Evolutionary conservation across 2,888 invertebrate genomes (phyloP).

Genomic region (Drosophila siamana): DNA sequence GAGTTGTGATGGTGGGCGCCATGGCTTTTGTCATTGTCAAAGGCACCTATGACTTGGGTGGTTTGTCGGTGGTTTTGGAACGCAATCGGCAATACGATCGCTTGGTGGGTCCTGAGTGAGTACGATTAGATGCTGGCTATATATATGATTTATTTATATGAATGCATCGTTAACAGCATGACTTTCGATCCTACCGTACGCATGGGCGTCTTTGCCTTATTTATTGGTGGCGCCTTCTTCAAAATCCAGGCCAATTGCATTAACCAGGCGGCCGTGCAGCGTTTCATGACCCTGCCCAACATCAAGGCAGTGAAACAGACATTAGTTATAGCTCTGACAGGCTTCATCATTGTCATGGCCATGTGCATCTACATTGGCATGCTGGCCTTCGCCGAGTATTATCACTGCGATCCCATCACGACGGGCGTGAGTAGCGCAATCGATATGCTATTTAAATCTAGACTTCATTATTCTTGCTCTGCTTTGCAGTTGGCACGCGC

Average conservation of each 20-base stretch:
- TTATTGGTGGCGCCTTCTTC: conserved; percentile 90
- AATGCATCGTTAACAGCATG: conserved; percentile 86
- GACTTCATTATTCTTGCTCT: background rate
- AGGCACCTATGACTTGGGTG: conserved; percentile 90
- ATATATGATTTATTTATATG: background rate
- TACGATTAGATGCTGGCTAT: background rate
- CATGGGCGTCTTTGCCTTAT: conserved; percentile 91
- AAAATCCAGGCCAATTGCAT: conserved; percentile 91
- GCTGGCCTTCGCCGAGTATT: conserved; percentile 90
- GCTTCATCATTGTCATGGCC: conserved; percentile 87
- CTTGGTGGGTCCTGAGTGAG: conserved; percentile 89
- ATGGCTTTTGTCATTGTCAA: conserved; percentile 90
- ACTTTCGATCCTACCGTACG: conserved; percentile 91
- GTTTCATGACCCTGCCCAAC: conserved; percentile 91
- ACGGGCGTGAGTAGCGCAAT: conserved; percentile 84
- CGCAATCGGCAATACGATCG: conserved; percentile 89
- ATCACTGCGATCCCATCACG: conserved; percentile 91
- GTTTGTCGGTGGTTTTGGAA: conserved; percentile 88
- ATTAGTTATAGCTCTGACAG: conserved; percentile 88
- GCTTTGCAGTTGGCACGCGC: conserved; percentile 88
- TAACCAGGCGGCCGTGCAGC: conserved; percentile 93
- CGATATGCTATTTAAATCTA: background rate
- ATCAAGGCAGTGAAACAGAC: conserved; percentile 89
- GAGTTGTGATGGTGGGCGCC: conserved; percentile 90
- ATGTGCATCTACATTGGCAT: conserved; percentile 90